phyloP scores from a whole-genome alignment of 2,113 vertebrate species.

The Cynocephalus volans region DNA sequence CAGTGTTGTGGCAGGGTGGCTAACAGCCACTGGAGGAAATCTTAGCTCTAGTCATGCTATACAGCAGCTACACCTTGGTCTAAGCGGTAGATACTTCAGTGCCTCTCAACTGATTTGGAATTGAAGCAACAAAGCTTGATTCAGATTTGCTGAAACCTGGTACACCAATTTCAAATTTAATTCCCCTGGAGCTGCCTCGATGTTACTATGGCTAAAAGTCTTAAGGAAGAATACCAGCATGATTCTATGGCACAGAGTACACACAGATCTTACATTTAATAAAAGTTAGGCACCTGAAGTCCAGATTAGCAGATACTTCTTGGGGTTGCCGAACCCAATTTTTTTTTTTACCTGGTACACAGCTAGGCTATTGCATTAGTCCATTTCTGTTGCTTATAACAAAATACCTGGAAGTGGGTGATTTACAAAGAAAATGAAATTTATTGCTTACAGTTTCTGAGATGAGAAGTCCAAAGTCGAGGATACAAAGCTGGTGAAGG shows the following conservation, averaged over 20 bases:
- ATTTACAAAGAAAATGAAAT: too few relatives aligned
- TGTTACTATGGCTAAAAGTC: background rate
- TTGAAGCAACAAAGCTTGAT: background rate
- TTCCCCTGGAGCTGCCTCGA: background rate
- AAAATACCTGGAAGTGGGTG: too few relatives aligned
- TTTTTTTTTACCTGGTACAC: background rate
- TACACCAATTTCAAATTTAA: background rate
- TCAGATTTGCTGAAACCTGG: background rate
- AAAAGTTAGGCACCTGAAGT: background rate
- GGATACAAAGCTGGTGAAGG: too few relatives aligned
- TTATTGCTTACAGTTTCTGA: too few relatives aligned
- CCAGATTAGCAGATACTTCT: background rate
- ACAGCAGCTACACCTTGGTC: background rate
- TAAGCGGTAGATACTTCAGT: background rate
- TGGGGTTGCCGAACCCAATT: background rate
- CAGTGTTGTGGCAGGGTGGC: background rate
- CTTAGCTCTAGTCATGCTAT: background rate
- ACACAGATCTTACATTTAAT: background rate
- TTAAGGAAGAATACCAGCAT: background rate
- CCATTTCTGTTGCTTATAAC: too few relatives aligned
- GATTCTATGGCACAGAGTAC: background rate
- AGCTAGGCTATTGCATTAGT: background rate
- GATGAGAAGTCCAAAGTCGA: too few relatives aligned
- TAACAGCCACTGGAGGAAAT: background rate
- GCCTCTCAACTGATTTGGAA: background rate